Evolutionary conservation across 2,888 invertebrate genomes (phyloP).

Genomic region (Pediacus dermestoides): DNA sequence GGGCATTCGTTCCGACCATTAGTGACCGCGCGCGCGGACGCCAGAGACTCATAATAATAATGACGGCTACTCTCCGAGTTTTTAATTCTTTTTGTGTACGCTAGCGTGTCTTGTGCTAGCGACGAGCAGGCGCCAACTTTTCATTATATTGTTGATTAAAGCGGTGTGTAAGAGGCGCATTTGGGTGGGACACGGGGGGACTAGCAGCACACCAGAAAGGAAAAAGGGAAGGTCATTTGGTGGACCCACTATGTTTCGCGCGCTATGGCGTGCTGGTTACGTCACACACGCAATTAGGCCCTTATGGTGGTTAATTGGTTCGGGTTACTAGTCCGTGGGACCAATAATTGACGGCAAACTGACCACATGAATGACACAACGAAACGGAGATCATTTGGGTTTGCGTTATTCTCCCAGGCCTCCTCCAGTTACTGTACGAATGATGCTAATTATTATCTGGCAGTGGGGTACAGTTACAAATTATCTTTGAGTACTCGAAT

Average conservation of each 20-base stretch:
- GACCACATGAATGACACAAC: conserved; percentile 19
- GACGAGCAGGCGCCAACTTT: conserved; percentile 50
- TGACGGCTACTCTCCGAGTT: conserved; percentile 40
- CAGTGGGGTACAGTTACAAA: too few species aligned
- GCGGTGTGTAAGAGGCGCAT: conserved; percentile 30
- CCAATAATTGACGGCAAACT: conserved; percentile 19
- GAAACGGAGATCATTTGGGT: too few species aligned
- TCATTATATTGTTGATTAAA: conserved; percentile 50
- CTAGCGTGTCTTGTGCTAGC: conserved; percentile 47
- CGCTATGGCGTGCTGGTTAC: conserved; percentile 14
- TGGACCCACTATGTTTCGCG: conserved; percentile 18
- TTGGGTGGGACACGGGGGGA: not conserved
- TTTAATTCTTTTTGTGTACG: conserved; percentile 47
- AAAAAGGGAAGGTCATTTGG: not conserved
- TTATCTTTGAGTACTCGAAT: too few species aligned
- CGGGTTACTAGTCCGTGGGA: conserved; percentile 12
- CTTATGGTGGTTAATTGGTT: conserved; percentile 7
- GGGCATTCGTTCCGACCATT: conserved; percentile 38
- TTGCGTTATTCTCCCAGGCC: too few species aligned
- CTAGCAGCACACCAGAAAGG: not conserved
- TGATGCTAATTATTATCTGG: too few species aligned
- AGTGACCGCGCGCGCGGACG: conserved; percentile 27
- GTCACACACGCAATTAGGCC: conserved; percentile 15
- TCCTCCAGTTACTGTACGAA: too few species aligned
- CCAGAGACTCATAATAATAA: conserved; percentile 30